phyloP scores from a whole-genome alignment of 92 coral and sea anemone species.

The Zoanthus sociatus region DNA sequence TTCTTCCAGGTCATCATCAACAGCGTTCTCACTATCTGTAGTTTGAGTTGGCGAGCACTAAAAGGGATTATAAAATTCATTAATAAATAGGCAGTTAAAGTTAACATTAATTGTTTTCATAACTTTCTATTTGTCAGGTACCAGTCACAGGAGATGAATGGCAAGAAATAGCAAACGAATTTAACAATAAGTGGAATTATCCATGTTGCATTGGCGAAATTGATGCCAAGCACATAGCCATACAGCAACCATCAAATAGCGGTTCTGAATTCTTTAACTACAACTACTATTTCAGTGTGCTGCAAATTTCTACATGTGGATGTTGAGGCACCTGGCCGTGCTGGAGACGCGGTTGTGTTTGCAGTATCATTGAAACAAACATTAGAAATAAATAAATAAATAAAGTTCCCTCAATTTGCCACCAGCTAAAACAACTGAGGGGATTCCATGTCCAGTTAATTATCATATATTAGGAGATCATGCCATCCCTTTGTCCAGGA shows the following conservation, averaged over 20 bases:
- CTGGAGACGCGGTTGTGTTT: slow-evolving; percentile 74
- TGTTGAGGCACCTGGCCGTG: slow-evolving; percentile 73
- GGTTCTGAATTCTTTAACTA: background rate
- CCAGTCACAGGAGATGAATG: background rate
- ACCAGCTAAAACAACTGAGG: slow-evolving; percentile 50
- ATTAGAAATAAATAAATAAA: slow-evolving; percentile 41
- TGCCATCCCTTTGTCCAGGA: slow-evolving; percentile 37
- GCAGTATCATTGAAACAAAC: slow-evolving; percentile 51
- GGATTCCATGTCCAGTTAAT: slow-evolving; percentile 33
- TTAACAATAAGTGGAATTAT: background rate
- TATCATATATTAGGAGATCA: slow-evolving; percentile 43
- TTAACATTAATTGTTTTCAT: no score
- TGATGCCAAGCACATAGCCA: background rate
- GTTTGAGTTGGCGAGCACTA: no score
- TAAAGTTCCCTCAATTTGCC: slow-evolving; percentile 35
- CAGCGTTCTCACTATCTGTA: no score
- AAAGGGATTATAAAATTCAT: no score
- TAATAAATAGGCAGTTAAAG: no score
- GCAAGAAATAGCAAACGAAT: slow-evolving; percentile 25
- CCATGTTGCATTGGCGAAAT: background rate
- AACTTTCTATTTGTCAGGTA: no score
- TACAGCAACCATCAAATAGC: background rate
- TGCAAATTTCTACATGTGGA: background rate
- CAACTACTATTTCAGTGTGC: background rate
- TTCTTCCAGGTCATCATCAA: no score